Conservation (phyloP, 2,113 vertebrate genomes). For the Tragelaphus scriptus region DNA sequence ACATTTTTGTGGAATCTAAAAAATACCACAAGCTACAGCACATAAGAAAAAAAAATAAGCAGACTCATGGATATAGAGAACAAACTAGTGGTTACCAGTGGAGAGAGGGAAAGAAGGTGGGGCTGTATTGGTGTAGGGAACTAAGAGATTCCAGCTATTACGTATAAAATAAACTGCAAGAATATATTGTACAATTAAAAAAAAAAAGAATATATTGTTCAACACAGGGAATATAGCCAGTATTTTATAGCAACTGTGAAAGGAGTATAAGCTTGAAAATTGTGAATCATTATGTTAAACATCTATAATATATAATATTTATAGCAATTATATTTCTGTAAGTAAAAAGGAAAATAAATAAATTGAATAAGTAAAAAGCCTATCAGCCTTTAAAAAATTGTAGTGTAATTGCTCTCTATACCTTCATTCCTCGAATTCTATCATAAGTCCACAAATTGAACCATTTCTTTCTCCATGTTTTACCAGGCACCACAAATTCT, state of each 20-base stretch:
- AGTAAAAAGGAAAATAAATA: neutral
- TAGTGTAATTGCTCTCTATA: neutral
- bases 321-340: neutral
- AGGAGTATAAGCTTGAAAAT: neutral
- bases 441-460: neutral
- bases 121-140: neutral
- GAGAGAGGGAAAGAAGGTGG: rapidly evolving
- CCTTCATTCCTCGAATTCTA: neutral
- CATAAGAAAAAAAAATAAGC: neutral
- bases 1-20: neutral
- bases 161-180: neutral
- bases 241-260: neutral
- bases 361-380: neutral
- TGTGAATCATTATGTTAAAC: neutral
- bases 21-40: neutral
- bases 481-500: neutral
- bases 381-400: neutral
- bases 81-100: neutral
- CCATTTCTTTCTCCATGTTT: neutral
- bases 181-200: neutral
- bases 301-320: neutral
- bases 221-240: neutral
- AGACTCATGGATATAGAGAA: neutral
- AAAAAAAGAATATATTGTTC: too few relatives aligned
- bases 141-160: neutral